Evolutionary conservation across 2,797 vertebrate species (phyloP).

Genomic region (Etheostoma perlongum): DNA sequence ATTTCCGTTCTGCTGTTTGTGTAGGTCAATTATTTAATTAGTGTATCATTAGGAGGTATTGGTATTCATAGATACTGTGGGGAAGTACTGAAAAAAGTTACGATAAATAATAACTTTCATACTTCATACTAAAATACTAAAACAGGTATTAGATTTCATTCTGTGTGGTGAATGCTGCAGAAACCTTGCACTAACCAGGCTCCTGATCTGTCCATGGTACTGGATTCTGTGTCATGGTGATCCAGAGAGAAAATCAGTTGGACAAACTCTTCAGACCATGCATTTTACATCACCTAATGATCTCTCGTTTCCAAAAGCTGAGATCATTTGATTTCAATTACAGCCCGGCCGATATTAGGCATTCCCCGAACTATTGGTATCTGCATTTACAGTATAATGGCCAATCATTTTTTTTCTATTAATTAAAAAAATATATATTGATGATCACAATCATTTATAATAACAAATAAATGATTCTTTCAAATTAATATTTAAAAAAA

Average conservation of each 20-base stretch:
- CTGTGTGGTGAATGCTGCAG: neutral
- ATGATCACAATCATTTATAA: no score
- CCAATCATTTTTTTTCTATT: no score
- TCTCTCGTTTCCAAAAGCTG: slow-evolving; percentile 9
- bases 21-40: neutral
- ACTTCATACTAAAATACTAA: no score
- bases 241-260: slow-evolving; percentile 29
- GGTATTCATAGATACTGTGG: no score
- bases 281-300: slow-evolving; percentile 47
- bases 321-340: slow-evolving; percentile 1
- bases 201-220: slow-evolving; percentile 11
- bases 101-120: neutral
- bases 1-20: neutral
- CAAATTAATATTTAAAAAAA: no score
- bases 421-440: no score
- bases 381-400: no score
- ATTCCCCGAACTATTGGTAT: no score
- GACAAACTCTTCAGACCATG: slow-evolving; percentile 27
- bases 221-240: slow-evolving; percentile 34
- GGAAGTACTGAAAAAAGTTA: neutral
- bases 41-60: neutral
- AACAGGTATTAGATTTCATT: neutral
- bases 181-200: neutral
- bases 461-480: no score
- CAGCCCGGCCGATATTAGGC: no score